phyloP scores from a whole-genome alignment of 2,888 invertebrate species.

The Xiphydria camelus region DNA sequence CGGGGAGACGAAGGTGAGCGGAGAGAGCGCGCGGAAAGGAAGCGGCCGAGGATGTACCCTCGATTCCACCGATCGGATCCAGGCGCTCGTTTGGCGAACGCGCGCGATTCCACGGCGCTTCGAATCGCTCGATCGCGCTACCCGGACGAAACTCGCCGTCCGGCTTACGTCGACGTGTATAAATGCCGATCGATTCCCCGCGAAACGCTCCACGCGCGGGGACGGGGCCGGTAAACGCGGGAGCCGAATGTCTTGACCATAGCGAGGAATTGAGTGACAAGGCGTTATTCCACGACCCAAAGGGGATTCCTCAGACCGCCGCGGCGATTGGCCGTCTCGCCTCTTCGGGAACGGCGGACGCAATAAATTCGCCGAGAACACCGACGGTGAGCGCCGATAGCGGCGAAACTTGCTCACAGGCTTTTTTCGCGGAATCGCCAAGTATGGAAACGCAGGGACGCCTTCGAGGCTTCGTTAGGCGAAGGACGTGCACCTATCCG shows the following conservation, averaged over 20 bases:
- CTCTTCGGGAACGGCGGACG: constrained; percentile 22
- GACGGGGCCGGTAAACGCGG: constrained; percentile 5
- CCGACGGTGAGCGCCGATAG: constrained; percentile 31
- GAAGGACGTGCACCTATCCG: too few relatives aligned
- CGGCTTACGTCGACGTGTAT: too few relatives aligned
- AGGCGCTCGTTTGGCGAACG: too few relatives aligned
- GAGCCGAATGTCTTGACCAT: constrained; percentile 30
- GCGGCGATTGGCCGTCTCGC: too few relatives aligned
- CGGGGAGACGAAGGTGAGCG: too few relatives aligned
- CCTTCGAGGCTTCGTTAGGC: constrained; percentile 17
- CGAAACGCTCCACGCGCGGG: background rate
- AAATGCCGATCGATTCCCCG: too few relatives aligned
- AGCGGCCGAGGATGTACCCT: too few relatives aligned
- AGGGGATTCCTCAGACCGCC: constrained; percentile 25
- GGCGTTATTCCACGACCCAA: constrained; percentile 26
- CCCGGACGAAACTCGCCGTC: too few relatives aligned
- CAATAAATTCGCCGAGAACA: constrained; percentile 35
- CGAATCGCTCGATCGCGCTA: too few relatives aligned
- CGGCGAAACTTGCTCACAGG: constrained; percentile 25
- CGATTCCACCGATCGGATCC: too few relatives aligned
- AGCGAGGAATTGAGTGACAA: constrained; percentile 37
- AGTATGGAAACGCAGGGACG: constrained; percentile 27
- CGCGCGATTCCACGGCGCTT: too few relatives aligned
- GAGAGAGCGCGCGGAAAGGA: too few relatives aligned
- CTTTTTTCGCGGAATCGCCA: constrained; percentile 23